Base-by-base conservation (phyloP, 2,797 vertebrate genomes). In the Tapera naevia region DNA sequence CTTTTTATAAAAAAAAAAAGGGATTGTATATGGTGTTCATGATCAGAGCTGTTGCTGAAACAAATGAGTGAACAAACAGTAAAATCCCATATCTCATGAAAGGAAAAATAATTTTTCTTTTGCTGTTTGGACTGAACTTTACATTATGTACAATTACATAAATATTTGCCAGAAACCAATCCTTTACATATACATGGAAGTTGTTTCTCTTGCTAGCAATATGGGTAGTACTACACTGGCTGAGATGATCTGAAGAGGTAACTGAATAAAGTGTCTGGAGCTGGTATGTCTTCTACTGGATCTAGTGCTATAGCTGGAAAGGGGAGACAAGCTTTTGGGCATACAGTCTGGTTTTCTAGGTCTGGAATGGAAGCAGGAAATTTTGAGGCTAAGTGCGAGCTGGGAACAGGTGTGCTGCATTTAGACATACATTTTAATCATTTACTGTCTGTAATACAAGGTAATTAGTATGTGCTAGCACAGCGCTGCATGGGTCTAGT, bases 61-160 rank as follows among this genome's bases (percentile, higher is more conserved):
- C 16, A 72, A 65, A 64, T 25, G 51, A 84, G 17, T 46, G 82
- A 92, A 69, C 54, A 70, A 88, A 81, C 24, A 67, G 56, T 70
- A 79, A 86, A 88, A 88, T 92, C 32, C 39, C 24, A 62, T 66
- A 70, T 41, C 65, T 91, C 60, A 45, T 56, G 58, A 76, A 93
- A 94, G 66, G 62, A 82, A 94, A 94, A 94, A 73, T 71, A 70
- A 74, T 93, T 80, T 93, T 84, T 50, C 75, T 80, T 95, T 96
- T 92, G 79, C 86, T 90, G 28, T 89, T 94, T 35, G 0, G 4
- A 66, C 80, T 95, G 80, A 81, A 46, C 45, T 95, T 89, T 60
- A 24, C 64, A 39, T 86, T 88, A 76, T 51, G 35, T 82, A 33
- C 66, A 70, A 56, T 90, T 86, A 61, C 5, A 41, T 50, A 73